These are phyloP conservation scores for Pyrochroa serraticornis DNA, from an alignment of 2,888 invertebrate genomes.

Conservation along the genomic window DNA sequence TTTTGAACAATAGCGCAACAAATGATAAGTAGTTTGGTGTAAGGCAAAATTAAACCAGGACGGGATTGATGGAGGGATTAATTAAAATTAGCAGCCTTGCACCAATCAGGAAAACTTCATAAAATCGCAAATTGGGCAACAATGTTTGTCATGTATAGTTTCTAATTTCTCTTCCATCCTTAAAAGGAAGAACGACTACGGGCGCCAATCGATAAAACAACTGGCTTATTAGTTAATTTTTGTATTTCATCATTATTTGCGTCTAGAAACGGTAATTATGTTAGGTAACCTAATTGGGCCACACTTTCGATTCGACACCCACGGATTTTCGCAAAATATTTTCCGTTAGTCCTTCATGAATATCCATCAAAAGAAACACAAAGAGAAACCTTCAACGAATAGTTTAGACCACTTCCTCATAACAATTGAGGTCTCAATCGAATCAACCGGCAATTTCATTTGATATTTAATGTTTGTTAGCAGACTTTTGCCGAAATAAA, in stretches of 20 bases:
- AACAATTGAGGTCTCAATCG: too few relatives aligned
- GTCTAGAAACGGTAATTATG: constrained; percentile 12
- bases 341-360: too few relatives aligned
- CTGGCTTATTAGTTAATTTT: neutral
- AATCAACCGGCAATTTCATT: too few relatives aligned
- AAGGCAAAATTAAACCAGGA: neutral
- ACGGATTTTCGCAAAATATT: constrained; percentile 23
- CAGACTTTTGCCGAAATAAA: too few relatives aligned
- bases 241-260: constrained; percentile 9
- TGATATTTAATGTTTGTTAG: too few relatives aligned
- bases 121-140: neutral
- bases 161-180: constrained; percentile 29
- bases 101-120: neutral
- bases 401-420: too few relatives aligned
- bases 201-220: constrained; percentile 3
- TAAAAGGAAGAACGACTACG: constrained; percentile 27
- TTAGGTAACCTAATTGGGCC: constrained; percentile 27
- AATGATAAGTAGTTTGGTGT: neutral
- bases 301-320: constrained; percentile 44
- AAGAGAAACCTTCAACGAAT: too few relatives aligned
- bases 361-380: too few relatives aligned
- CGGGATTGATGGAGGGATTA: neutral
- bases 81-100: constrained; percentile 11
- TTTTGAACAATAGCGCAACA: constrained; percentile 2
- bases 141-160: neutral